Conservation (phyloP, 2,888 invertebrate genomes). For the Synanthedon vespiformis region DNA sequence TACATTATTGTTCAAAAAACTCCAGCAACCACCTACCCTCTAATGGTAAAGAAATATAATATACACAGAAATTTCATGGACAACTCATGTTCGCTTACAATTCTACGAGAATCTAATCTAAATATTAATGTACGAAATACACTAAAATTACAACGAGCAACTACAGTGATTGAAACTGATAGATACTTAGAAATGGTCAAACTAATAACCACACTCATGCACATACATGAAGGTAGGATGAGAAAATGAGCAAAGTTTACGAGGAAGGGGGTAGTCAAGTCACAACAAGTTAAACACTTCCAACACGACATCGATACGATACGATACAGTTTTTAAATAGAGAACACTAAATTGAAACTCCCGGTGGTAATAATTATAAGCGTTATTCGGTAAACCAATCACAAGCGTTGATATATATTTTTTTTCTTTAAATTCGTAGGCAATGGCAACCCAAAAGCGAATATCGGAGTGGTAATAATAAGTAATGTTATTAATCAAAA, state of each 20-base stretch:
- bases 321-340: conserved; percentile 8
- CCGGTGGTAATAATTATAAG: conserved; percentile 34
- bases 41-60: too few relatives aligned
- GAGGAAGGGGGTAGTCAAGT: conserved; percentile 26
- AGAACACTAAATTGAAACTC: conserved; percentile 16
- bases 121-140: neutral
- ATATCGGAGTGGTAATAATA: conserved; percentile 65
- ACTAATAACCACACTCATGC: conserved; percentile 67
- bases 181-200: conserved; percentile 18
- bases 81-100: too few relatives aligned
- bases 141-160: neutral
- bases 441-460: conserved; percentile 62
- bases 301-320: conserved; percentile 57
- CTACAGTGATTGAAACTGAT: conserved; percentile 27
- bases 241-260: conserved; percentile 17
- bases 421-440: conserved; percentile 25
- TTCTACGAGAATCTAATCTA: too few relatives aligned
- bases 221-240: conserved; percentile 38
- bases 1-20: too few relatives aligned
- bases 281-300: conserved; percentile 32
- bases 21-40: too few relatives aligned
- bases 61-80: too few relatives aligned
- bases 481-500: conserved; percentile 3
- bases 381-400: conserved; percentile 66
- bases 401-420: conserved; percentile 40